Evolutionary conservation across 2,888 invertebrate genomes (phyloP), one percentile per base, ranked within the genome.

Genomic region (Tenthredo mesomela): DNA sequence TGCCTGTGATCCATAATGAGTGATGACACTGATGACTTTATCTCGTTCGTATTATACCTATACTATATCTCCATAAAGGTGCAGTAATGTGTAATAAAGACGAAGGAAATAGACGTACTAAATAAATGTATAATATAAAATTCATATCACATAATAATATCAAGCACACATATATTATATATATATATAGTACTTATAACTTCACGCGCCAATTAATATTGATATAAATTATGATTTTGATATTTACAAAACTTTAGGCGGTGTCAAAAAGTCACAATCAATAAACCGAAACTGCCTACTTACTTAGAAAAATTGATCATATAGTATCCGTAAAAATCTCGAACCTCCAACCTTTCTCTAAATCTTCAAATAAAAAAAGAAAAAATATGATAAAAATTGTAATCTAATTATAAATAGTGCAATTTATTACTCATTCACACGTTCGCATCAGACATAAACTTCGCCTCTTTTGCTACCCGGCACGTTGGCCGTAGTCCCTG

Each of bases 371-470:
- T 25, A 25, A 15, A 61, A 15, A 6, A 25, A 12, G 25, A 0
- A 43, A 47, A 21, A 73, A 15, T 12, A 73, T 67, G 6, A 25
- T 18, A 77, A 77, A 50, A 54, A 77, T 6, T 7, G 12, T 50
- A 29, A 47, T 1, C 29, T 50, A 54, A 29, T 50, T 77, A 33
- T 54, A 77, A 77, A 47, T 75, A 75, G 6, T 47, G 0, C 25
- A 47, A 47, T 47, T 37, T 2, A 7, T 37, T 75, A 47, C 25
- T 47, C 77, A 50, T 33, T 33, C 54, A 50, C 29, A 25, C 33
- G 25, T 77, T 29, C 10, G 10, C 33, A 86, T 94, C 92, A 95
- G 85, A 95, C 95, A 89, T 95, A 95, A 83, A 95, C 95, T 88
- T 95, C 95, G 12, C 94, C 94, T 67, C 95, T 91, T 88, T 95